Evolutionary conservation across 2,797 vertebrate genomes (phyloP).

Genomic region (Sebastiscus tertius): DNA sequence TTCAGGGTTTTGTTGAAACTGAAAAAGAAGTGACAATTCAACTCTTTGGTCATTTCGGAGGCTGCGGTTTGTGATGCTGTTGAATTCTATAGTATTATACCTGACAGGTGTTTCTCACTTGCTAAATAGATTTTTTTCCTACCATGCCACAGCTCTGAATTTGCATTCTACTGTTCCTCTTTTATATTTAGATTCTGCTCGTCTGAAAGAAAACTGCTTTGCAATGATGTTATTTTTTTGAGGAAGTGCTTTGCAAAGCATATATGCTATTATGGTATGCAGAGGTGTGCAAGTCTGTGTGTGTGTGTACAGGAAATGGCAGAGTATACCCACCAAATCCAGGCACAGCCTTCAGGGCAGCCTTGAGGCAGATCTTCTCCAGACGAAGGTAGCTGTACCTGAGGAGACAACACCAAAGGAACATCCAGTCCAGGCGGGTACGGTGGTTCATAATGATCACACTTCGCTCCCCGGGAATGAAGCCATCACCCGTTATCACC

Average conservation of each 20-base stretch:
- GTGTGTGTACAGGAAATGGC: neutral
- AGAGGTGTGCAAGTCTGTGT: neutral
- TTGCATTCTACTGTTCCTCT: neutral
- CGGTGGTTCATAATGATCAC: slow-evolving; percentile 99
- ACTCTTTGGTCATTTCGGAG: no score
- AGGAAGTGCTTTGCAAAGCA: neutral
- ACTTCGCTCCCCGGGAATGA: slow-evolving; percentile 95
- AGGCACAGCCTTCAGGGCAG: slow-evolving; percentile 92
- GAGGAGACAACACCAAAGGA: slow-evolving; percentile 97
- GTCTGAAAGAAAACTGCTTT: neutral
- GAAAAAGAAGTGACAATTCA: no score
- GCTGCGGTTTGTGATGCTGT: neutral
- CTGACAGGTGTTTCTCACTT: neutral
- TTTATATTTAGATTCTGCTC: neutral
- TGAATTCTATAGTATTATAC: neutral
- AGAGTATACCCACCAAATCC: slow-evolving; percentile 91
- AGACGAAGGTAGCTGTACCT: slow-evolving; percentile 97
- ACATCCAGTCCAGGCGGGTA: slow-evolving; percentile 99
- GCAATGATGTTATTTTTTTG: neutral
- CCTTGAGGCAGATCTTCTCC: slow-evolving; percentile 99
- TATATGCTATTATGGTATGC: neutral
- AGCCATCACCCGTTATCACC: slow-evolving; percentile 96
- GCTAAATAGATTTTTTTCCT: neutral
- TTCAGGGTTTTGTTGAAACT: no score
- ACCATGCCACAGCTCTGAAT: neutral